Percentiles rank a stretch among this genome's conserved stretches.
Conservation (phyloP, 2,113 vertebrate species). For the cattle (Bos taurus) region DNA sequence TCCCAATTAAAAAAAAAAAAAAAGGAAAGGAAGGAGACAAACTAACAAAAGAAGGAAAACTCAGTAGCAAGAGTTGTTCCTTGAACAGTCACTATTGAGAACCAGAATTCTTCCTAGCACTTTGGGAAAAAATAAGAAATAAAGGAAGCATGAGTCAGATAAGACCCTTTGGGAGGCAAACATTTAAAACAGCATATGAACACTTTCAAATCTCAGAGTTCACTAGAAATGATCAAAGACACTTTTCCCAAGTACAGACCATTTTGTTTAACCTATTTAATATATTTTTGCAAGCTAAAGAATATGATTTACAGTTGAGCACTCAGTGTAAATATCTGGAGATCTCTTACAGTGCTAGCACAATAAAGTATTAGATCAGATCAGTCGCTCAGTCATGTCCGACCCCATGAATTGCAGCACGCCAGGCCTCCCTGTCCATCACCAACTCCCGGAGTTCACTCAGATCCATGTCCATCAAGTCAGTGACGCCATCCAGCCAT, state of each 20-base stretch:
- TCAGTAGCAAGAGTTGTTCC: not conserved
- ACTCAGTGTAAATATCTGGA: not conserved
- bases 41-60: not conserved
- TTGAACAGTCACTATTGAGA: not conserved
- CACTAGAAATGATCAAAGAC: constrained; percentile 11
- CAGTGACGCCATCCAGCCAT: too few species aligned
- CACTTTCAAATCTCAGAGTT: not conserved
- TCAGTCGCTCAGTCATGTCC: too few species aligned
- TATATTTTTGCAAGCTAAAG: not conserved
- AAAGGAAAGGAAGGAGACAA: not conserved
- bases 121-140: constrained; percentile 15
- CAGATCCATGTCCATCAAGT: too few species aligned
- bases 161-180: not conserved
- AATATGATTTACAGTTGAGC: not conserved
- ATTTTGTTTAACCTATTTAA: constrained; percentile 16
- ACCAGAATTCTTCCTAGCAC: not conserved
- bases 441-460: too few species aligned
- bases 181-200: not conserved
- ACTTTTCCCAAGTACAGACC: not conserved
- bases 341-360: not conserved
- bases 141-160: constrained; percentile 13
- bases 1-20: not conserved
- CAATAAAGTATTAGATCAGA: not conserved
- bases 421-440: too few species aligned
- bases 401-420: too few species aligned